These are phyloP conservation scores for Ellobium chinense DNA, from an alignment of 2,888 invertebrate genomes.

Conservation along the genomic window DNA sequence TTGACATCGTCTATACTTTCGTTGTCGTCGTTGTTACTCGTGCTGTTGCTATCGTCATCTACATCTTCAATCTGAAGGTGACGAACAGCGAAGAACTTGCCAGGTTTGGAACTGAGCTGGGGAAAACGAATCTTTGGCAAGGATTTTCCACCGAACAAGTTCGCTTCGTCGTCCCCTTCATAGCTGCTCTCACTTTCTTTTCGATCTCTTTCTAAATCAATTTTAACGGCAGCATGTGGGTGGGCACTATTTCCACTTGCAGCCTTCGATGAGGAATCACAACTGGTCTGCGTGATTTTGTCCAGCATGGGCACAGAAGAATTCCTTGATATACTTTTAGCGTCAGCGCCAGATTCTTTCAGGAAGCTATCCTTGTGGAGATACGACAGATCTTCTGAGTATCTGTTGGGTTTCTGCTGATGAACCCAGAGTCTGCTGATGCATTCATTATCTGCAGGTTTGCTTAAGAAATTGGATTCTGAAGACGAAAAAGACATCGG, in stretches of 20 bases:
- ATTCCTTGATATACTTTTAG: no score
- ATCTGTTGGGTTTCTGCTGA: not conserved
- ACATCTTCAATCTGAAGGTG: conserved; percentile 6
- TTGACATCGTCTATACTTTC: not conserved
- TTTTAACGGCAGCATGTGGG: not conserved
- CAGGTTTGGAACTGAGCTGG: not conserved
- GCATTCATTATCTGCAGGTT: not conserved
- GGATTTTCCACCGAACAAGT: not conserved
- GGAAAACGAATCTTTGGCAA: not conserved
- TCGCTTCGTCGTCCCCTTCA: not conserved
- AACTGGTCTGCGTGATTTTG: conserved; percentile 40
- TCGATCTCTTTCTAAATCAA: not conserved
- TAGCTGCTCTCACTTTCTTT: not conserved
- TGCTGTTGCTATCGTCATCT: conserved; percentile 22
- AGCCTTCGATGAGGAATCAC: not conserved
- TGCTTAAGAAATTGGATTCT: not conserved
- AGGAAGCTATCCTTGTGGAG: not conserved
- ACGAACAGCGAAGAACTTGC: conserved; percentile 22
- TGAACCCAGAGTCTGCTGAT: not conserved
- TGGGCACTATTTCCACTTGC: not conserved
- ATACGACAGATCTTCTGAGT: not conserved
- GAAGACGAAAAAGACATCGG: conserved; percentile 12
- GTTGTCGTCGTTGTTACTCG: conserved; percentile 1
- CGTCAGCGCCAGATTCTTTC: no score
- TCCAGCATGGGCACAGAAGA: conserved; percentile 23